phyloP scores from a whole-genome alignment of 2,113 vertebrate species.

The Crotalus helleri region DNA sequence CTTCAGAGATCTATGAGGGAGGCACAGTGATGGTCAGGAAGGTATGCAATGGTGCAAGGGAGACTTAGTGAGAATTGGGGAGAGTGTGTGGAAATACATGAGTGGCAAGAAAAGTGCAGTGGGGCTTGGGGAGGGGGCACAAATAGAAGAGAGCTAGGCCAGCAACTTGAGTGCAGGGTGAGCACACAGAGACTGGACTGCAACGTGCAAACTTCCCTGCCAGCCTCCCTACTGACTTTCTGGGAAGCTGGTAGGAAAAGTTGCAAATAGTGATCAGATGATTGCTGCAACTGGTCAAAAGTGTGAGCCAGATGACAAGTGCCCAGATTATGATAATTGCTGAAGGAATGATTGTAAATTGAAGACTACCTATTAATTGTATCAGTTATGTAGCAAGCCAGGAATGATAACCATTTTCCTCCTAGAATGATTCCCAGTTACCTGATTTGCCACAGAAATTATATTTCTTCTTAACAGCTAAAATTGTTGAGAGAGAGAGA shows the following conservation, averaged over 20 bases:
- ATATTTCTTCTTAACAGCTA: background rate
- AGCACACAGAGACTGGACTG: too few species aligned
- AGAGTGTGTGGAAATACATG: background rate
- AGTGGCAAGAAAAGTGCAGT: background rate
- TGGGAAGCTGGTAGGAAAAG: background rate
- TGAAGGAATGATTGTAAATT: background rate
- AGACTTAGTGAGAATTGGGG: background rate
- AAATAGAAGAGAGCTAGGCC: background rate
- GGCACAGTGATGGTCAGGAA: background rate
- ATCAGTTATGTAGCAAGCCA: background rate
- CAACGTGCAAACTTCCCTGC: background rate
- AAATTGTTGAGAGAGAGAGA: background rate
- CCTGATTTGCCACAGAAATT: too few species aligned
- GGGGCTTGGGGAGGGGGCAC: background rate
- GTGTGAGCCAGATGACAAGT: background rate
- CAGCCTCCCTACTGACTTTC: background rate
- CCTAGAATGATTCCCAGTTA: background rate
- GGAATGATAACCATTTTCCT: background rate
- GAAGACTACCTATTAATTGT: background rate
- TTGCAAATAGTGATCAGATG: background rate
- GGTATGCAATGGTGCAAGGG: background rate
- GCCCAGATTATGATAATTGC: background rate
- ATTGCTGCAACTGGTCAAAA: background rate
- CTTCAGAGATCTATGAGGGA: background rate
- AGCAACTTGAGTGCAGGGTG: background rate